Conservation (phyloP, 2,113 vertebrate species). For the Turdus rufiventris region DNA sequence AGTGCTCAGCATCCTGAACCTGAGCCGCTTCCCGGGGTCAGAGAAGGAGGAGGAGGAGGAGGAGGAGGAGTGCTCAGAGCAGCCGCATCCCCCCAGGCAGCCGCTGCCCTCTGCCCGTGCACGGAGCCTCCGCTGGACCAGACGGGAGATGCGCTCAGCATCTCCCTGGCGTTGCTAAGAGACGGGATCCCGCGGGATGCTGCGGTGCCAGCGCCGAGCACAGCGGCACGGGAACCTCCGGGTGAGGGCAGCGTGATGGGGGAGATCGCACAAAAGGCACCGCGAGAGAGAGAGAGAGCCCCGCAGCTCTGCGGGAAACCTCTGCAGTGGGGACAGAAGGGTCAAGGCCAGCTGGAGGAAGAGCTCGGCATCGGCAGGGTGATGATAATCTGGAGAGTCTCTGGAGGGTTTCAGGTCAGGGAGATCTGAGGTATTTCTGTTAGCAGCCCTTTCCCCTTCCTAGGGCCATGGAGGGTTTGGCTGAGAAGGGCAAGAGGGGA, state of each 20-base stretch:
- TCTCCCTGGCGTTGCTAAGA: constrained; percentile 53
- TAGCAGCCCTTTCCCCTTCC: not conserved
- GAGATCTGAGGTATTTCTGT: not conserved
- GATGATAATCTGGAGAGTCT: not conserved
- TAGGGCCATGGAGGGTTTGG: rapidly evolving
- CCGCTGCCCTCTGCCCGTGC: not conserved
- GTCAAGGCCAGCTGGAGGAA: not conserved
- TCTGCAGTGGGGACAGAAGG: not conserved
- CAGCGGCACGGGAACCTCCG: not conserved
- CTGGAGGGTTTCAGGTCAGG: not conserved
- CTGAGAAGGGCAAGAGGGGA: rapidly evolving
- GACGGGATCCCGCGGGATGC: not conserved
- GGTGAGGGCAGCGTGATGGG: not conserved
- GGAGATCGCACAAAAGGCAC: not conserved
- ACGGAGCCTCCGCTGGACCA: not conserved
- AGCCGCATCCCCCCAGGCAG: not conserved
- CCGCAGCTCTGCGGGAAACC: not conserved
- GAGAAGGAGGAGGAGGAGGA: not conserved
- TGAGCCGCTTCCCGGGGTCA: not conserved
- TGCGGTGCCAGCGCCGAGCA: not conserved
- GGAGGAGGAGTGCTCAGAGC: not conserved
- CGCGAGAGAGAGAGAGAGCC: not conserved
- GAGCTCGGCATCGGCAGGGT: not conserved
- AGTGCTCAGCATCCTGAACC: not conserved
- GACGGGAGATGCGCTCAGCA: constrained; percentile 3